Evolutionary conservation across 1,140 invertebrate genomes (phyloP), one percentile per base, ranked within the genome.

Genomic region (Ganaspis sp.): DNA sequence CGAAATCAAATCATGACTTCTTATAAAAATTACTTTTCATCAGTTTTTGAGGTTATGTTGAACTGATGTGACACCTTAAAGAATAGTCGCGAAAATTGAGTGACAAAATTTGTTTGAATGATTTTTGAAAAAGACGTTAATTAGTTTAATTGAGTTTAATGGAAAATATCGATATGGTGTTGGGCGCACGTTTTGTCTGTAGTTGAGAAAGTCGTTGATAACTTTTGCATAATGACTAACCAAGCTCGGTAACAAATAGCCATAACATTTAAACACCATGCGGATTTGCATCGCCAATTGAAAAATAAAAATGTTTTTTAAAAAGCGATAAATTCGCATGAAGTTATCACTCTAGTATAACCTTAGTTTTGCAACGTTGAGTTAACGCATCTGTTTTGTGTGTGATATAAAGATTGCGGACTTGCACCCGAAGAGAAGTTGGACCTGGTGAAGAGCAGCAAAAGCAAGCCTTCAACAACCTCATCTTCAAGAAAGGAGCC

Each of bases 361-460:
- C 6, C 15, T 53, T 84, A 69, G 19, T 49, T 78, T 70, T 15
- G 21, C 69, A 69, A 58, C 71, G 71, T 72, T 75, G 79, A 29
- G 78, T 73, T 83, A 78, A 85, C 81, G 70, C 58, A 69, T 84
- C 72, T 84, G 70, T 85, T 86, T 88, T 89, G 80, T 88, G 72
- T 89, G 83, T 89, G 84, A 89, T 72, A 83, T 88, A 86, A 90
- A 90, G 89, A 90, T 89, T 80, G 86, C 86, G 81, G 79, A 76
- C 72, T 83, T 79, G 77, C 74, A 72, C 54, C 73, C 73, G 85
- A 88, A 86, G 88, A 90, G 84, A 85, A 89, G 58, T 86, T 87
- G 78, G 90, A 91, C 87, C 88, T 37, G 88, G 86, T 64, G 88
- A 87, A 75, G 86, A 85, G 42, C 45, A 85, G 79, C 54, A 84